Conservation (phyloP, 1,140 invertebrate species). For the Asbolus verrucosus region DNA sequence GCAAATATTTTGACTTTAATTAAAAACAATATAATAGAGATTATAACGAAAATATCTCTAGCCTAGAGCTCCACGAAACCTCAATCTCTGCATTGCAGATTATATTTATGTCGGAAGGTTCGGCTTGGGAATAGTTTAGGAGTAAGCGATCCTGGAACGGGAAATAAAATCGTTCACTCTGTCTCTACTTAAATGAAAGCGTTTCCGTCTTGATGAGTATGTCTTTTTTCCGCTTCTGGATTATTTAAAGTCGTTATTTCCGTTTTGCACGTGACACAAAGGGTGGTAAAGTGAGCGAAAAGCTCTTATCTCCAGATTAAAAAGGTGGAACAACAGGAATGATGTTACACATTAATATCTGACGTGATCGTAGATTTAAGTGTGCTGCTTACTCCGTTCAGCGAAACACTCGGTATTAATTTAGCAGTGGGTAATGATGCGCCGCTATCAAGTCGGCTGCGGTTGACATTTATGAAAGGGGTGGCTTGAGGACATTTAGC, state of each 20-base stretch:
- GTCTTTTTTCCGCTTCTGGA: neutral
- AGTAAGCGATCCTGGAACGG: conserved; percentile 4
- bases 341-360: neutral
- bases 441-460: no score
- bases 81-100: conserved; percentile 15
- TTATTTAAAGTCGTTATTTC: conserved; percentile 2
- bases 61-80: neutral
- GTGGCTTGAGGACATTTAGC: no score
- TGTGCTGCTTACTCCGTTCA: no score
- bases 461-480: no score
- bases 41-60: no score
- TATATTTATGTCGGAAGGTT: conserved; percentile 10
- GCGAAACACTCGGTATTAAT: no score
- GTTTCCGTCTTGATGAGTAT: neutral
- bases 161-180: conserved; percentile 29
- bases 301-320: conserved; percentile 19
- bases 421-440: no score
- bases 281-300: neutral
- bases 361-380: conserved; percentile 2
- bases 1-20: neutral
- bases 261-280: conserved; percentile 15
- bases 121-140: neutral
- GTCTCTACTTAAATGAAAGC: conserved; percentile 4
- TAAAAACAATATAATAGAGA: no score
- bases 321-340: neutral